Base-by-base conservation (phyloP, 1,140 invertebrate species). In the Leptinotarsa defecta region DNA sequence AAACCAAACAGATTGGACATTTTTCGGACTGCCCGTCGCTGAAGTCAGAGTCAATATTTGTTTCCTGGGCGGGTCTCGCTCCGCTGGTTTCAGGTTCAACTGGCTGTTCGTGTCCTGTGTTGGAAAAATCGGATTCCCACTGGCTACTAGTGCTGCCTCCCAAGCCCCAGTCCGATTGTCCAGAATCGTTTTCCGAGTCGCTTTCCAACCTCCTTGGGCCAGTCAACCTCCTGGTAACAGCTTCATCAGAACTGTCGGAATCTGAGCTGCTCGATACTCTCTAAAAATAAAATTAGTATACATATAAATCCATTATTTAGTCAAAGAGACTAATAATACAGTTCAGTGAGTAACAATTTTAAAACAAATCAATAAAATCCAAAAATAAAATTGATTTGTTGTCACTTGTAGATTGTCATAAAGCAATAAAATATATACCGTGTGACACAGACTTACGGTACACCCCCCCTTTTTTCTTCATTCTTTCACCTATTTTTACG, bases 1-100 rank as follows among this genome's bases (percentile, higher is more conserved):
- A 88, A 34, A 92, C 80, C 62, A 94, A 84, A 86, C 95, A 97
- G 82, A 96, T 96, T 1, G 95, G 93, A 86, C 95, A 97, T 80
- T 94, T 94, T 78, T 94, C 93, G 19, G 88, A 88, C 71, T 93
- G 89, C 34, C 91, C 90, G 77, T 94, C 92, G 70, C 92, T 92
- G 63, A 89, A 90, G 75, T 91, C 90, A 0, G 90, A 90, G 15
- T 81, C 79, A n/a, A 76, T 68, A 27, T 22, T 65, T 19, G 74
- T 76, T 52, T 81, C 75, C 27, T 78, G 19, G 24, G 13, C 24
- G 0, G 70, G 17, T 22, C 3, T 34, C 1, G 71, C 22, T 13
- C 1, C 17, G 17, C 19, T 48, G 6, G 62, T 20, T 13, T 73
- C 57, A 34, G 24, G 48, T 63, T 73, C 70, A 17, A 24, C 22